Percentiles rank a stretch among this genome's conserved stretches.
phyloP scores from a whole-genome alignment of 2,797 vertebrate genomes.

The Falco cherrug region DNA sequence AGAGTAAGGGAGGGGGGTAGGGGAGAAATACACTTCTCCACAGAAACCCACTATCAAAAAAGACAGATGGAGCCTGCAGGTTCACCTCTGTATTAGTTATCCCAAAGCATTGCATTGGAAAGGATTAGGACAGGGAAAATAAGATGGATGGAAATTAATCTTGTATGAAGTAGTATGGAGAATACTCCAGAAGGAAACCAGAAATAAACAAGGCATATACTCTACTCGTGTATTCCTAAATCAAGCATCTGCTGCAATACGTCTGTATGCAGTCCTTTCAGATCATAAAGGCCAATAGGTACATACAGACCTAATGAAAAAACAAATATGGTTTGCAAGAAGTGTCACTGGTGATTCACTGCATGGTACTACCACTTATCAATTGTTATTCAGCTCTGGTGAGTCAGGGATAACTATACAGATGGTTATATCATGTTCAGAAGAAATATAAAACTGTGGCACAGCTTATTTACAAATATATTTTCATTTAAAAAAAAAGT shows the following conservation, averaged over 20 bases:
- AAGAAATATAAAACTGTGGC: background rate
- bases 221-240: background rate
- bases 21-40: background rate
- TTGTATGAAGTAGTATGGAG: background rate
- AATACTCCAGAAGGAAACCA: background rate
- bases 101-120: background rate
- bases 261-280: background rate
- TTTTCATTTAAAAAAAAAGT: background rate
- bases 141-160: background rate
- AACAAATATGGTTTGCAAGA: background rate
- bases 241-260: background rate
- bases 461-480: background rate
- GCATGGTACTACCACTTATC: background rate
- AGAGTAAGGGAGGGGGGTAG: background rate
- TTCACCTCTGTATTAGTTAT: background rate
- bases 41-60: background rate
- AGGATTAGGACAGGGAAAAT: background rate
- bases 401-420: conserved; percentile 1
- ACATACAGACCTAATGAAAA: background rate
- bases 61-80: background rate
- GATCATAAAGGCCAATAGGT: background rate
- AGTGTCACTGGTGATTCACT: background rate
- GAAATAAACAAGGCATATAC: background rate
- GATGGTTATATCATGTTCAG: background rate
- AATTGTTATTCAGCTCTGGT: background rate